phyloP scores from a whole-genome alignment of 92 coral and sea anemone genomes.

The Zoanthus sociatus region DNA sequence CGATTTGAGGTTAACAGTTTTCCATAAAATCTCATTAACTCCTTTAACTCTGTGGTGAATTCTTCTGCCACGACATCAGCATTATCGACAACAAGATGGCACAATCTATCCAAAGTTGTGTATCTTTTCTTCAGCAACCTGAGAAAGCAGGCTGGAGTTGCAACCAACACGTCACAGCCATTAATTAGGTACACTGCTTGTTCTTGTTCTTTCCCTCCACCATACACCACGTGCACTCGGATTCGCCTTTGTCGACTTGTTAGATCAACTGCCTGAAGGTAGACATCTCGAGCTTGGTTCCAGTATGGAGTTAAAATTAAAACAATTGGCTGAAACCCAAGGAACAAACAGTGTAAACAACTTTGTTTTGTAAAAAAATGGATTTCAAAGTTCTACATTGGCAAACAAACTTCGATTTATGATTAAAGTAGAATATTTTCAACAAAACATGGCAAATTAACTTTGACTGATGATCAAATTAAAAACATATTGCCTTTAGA shows the following conservation, averaged over 20 bases:
- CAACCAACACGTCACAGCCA: slow-evolving; percentile 93
- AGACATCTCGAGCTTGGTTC: slow-evolving; percentile 69
- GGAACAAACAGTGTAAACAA: not conserved
- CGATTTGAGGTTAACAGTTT: slow-evolving; percentile 76
- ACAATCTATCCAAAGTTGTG: slow-evolving; percentile 77
- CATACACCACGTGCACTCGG: slow-evolving; percentile 77
- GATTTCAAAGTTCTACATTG: too few species aligned
- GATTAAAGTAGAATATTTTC: too few species aligned
- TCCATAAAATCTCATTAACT: slow-evolving; percentile 88
- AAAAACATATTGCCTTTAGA: too few species aligned
- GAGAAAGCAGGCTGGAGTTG: slow-evolving; percentile 89
- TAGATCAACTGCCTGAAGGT: slow-evolving; percentile 65
- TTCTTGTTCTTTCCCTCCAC: slow-evolving; percentile 90
- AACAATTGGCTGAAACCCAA: slow-evolving; percentile 76
- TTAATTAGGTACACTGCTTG: slow-evolving; percentile 75
- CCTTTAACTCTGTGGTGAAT: slow-evolving; percentile 82
- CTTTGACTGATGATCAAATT: too few species aligned
- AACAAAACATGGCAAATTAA: too few species aligned
- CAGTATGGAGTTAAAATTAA: slow-evolving; percentile 79
- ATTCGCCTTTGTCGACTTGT: slow-evolving; percentile 61
- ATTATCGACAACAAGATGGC: slow-evolving; percentile 88
- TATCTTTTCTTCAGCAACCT: slow-evolving; percentile 81
- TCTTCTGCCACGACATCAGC: slow-evolving; percentile 90
- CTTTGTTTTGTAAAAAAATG: not conserved
- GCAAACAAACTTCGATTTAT: too few species aligned